phyloP scores from a whole-genome alignment of 2,797 vertebrate genomes.

The Hyperoplus immaculatus region DNA sequence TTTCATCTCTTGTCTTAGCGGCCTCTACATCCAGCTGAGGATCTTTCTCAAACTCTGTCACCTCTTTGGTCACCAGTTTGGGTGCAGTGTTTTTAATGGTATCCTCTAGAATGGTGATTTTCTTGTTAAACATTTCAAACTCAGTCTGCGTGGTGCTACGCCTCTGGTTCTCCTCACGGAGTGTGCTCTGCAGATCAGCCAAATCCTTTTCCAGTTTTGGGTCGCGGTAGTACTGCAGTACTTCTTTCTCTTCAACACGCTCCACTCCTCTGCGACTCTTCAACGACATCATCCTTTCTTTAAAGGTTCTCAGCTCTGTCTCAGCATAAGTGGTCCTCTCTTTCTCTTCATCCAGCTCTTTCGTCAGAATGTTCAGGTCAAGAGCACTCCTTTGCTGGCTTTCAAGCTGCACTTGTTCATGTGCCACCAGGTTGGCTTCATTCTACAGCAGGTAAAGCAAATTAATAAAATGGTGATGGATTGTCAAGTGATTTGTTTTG shows the following conservation, averaged over 20 bases:
- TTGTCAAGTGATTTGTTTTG: neutral
- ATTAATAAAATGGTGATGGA: neutral
- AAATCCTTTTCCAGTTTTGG: constrained; percentile 89
- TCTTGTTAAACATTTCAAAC: constrained; percentile 84
- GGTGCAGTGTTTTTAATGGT: constrained; percentile 82
- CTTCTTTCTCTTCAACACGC: constrained; percentile 93
- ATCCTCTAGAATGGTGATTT: constrained; percentile 84
- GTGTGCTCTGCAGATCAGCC: constrained; percentile 75
- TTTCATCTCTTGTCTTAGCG: constrained; percentile 85
- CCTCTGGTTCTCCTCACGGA: constrained; percentile 85
- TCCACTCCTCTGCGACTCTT: constrained; percentile 92
- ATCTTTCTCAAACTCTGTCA: constrained; percentile 95
- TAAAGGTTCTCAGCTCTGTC: constrained; percentile 85
- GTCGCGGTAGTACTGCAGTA: constrained; percentile 93
- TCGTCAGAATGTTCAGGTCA: constrained; percentile 81
- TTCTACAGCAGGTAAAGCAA: constrained; percentile 82
- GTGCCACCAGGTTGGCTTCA: constrained; percentile 81
- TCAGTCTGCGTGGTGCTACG: constrained; percentile 83
- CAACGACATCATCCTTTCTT: constrained; percentile 87
- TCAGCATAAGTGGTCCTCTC: constrained; percentile 83
- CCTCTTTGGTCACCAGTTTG: constrained; percentile 94
- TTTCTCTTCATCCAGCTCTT: constrained; percentile 88
- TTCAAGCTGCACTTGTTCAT: constrained; percentile 83
- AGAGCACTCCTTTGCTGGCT: constrained; percentile 63
- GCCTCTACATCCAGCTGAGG: constrained; percentile 91